Evolutionary conservation across 2,113 vertebrate genomes (phyloP).

Genomic region (Seriola dumerili): DNA sequence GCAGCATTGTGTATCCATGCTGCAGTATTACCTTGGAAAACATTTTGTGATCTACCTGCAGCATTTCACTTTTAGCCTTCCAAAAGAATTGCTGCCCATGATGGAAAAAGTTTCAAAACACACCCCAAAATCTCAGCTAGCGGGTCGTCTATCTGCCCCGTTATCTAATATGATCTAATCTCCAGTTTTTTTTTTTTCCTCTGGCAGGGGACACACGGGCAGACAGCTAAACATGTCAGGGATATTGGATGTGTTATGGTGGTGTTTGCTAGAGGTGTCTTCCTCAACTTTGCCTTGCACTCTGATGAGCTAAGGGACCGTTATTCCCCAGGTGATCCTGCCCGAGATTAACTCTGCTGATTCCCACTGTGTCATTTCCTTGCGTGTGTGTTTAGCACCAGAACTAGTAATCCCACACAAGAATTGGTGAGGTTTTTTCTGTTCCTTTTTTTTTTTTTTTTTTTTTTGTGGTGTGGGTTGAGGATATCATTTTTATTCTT

Average conservation of each 20-base stretch:
- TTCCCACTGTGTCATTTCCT: conserved; percentile 54
- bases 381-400: conserved; percentile 50
- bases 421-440: conserved; percentile 10
- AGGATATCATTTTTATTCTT: background rate
- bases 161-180: conserved; percentile 77
- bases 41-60: conserved; percentile 16
- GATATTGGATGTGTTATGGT: conserved; percentile 76
- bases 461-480: background rate
- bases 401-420: conserved; percentile 34
- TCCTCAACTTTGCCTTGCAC: conserved; percentile 69
- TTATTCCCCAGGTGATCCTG: conserved; percentile 72
- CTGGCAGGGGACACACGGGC: conserved; percentile 55
- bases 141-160: conserved; percentile 58
- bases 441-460: background rate
- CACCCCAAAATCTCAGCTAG: conserved; percentile 62
- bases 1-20: background rate
- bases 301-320: conserved; percentile 78
- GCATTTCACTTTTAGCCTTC: conserved; percentile 40
- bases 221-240: conserved; percentile 60
- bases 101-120: conserved; percentile 62
- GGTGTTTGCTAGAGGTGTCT: conserved; percentile 73
- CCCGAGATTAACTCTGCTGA: conserved; percentile 69
- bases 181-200: conserved; percentile 58
- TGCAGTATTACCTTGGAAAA: background rate
- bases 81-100: conserved; percentile 45